These are phyloP conservation scores for Parazoanthus darwini DNA, from an alignment of 92 coral and sea anemone genomes.

Conservation along the genomic window DNA sequence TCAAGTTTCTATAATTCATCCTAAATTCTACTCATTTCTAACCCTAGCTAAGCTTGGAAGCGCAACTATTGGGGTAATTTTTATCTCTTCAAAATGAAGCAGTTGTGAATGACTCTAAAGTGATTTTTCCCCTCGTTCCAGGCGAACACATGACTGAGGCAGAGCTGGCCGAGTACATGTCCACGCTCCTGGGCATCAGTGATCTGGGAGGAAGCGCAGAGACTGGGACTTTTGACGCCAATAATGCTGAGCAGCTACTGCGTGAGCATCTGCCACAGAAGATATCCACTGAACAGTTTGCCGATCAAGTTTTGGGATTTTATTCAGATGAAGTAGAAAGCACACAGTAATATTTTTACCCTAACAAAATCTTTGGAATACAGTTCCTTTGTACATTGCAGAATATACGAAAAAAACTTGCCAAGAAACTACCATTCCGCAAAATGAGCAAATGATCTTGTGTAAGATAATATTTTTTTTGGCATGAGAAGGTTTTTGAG, in stretches of 20 bases:
- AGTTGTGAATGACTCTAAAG: not conserved
- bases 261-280: constrained; percentile 84
- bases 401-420: not conserved
- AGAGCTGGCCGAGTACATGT: constrained; percentile 91
- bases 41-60: not conserved
- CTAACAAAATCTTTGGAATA: not conserved
- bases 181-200: constrained; percentile 89
- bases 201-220: constrained; percentile 99
- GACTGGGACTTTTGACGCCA: constrained; percentile 90
- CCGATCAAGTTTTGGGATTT: constrained; percentile 89
- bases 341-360: constrained; percentile 11
- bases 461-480: no score
- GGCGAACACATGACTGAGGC: constrained; percentile 98
- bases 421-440: not conserved
- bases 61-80: not conserved
- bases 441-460: not conserved
- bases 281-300: constrained; percentile 93
- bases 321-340: constrained; percentile 56
- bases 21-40: not conserved
- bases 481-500: no score
- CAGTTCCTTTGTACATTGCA: not conserved
- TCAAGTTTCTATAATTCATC: not conserved
- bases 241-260: constrained; percentile 65
- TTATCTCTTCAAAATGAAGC: not conserved
- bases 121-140: constrained; percentile 32